A percentile compares a stretch with the other conserved stretches of the same genome.
Conservation (phyloP, 2,113 vertebrate species). For the Proteles cristata region DNA sequence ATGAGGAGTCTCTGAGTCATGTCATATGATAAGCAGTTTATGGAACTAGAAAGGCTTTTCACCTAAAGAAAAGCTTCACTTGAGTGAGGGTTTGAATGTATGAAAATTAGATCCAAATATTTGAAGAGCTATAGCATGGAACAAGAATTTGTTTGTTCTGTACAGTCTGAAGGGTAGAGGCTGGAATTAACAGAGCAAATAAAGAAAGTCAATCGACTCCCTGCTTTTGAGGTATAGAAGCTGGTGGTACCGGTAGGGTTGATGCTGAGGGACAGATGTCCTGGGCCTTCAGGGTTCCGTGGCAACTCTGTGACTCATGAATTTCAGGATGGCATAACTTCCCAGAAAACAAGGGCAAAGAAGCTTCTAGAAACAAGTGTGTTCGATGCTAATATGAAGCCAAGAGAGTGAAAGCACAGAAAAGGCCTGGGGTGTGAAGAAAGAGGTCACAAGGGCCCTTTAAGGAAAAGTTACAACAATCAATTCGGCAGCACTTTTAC, state of each 20-base stretch:
- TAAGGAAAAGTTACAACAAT: neutral
- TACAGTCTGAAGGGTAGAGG: neutral
- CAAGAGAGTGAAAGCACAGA: neutral
- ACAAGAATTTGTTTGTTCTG: slow-evolving; percentile 20
- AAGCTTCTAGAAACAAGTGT: neutral
- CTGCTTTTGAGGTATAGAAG: neutral
- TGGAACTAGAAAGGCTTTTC: slow-evolving; percentile 10
- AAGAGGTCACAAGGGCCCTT: neutral
- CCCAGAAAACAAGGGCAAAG: neutral
- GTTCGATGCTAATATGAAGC: neutral
- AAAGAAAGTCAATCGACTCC: neutral
- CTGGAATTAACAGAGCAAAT: neutral
- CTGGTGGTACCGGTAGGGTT: neutral
- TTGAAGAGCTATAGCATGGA: neutral
- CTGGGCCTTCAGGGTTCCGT: neutral
- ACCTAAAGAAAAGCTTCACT: neutral
- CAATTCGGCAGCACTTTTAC: neutral
- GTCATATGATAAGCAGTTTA: neutral
- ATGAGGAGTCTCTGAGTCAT: neutral
- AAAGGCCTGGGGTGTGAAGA: neutral
- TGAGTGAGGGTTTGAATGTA: neutral
- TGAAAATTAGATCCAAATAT: slow-evolving; percentile 16
- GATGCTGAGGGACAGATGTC: neutral
- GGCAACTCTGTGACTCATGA: neutral
- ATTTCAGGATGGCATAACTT: neutral